Base-by-base conservation (phyloP, 2,113 vertebrate genomes). In the Coreoperca whiteheadi region DNA sequence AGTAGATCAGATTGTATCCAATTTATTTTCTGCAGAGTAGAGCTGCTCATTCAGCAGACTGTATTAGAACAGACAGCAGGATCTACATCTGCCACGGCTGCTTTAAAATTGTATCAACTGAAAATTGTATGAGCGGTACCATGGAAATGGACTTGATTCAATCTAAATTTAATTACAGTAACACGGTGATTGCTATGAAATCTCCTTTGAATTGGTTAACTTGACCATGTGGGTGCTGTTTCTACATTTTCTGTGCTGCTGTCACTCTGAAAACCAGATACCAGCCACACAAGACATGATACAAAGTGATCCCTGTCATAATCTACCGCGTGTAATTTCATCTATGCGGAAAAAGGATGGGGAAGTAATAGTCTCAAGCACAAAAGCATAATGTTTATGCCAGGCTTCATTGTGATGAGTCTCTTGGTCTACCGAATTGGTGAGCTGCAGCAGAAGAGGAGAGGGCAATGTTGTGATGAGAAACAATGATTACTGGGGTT, bases 351-450 rank as follows among this genome's bases (percentile, higher is more conserved):
- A 80, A 90, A 90, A 82, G 86, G 81, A 93, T 85, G 90, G 92
- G 56, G 75, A 81, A 73, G 91, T 93, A 93, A 88, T 86, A 46
- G 88, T 90, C 86, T 84, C 57, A 54, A 84, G 87, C 81, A 91
- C 84, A 92, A 87, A 92, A 84, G 85, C 86, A 91, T 91, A 89
- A 92, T 94, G 90, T 94, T 94, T 91, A 88, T 88, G 89, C 83
- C 85, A 34, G 79, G 87, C 91, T 93, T 92, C 83, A 92, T 95
- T 94, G 93, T 92, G 92, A 95, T 91, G 88, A 92, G 94, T 89
- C 90, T 92, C 91, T 87, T 89, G 79, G 61, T 86, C 46, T 53
- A 57, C 85, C 88, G 88, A 87, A 90, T 90, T 92, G 89, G 85
- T 68, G 88, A 92, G 80, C 77, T 71, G 86, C 79, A 51, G 84